These are phyloP conservation scores for Mellivora capensis DNA, from an alignment of 2,113 vertebrate species.

Conservation along the genomic window DNA sequence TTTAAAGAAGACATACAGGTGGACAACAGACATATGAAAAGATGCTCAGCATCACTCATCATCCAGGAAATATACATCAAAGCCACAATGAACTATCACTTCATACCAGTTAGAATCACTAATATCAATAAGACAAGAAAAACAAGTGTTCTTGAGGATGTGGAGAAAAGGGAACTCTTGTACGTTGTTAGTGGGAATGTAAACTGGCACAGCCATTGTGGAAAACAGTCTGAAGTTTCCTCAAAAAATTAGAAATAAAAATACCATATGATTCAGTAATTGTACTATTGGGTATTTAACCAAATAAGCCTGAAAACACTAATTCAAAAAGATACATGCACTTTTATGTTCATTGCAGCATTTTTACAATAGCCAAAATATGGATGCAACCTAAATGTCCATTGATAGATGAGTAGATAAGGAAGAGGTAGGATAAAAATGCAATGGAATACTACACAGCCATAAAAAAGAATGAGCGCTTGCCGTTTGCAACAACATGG, in stretches of 20 bases:
- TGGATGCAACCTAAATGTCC: not conserved
- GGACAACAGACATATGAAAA: not conserved
- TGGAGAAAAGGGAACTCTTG: not conserved
- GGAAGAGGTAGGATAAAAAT: not conserved
- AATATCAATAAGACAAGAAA: not conserved
- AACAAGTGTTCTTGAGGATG: not conserved
- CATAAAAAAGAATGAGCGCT: not conserved
- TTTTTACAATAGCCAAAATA: not conserved
- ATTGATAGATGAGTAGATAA: not conserved
- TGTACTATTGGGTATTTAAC: not conserved
- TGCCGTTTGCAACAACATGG: not conserved
- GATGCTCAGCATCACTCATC: not conserved
- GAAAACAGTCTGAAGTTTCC: not conserved
- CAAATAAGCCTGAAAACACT: not conserved
- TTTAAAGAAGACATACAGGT: not conserved
- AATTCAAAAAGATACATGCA: not conserved
- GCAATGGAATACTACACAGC: not conserved
- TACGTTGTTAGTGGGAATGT: not conserved
- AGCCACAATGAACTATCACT: not conserved
- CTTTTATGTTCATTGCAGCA: not conserved
- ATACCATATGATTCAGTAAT: not conserved
- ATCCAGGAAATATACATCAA: not conserved
- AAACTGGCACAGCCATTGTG: not conserved
- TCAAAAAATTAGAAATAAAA: not conserved
- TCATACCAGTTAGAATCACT: not conserved